phyloP scores from a whole-genome alignment of 2,888 invertebrate genomes.

The Tenthredo mesomela region DNA sequence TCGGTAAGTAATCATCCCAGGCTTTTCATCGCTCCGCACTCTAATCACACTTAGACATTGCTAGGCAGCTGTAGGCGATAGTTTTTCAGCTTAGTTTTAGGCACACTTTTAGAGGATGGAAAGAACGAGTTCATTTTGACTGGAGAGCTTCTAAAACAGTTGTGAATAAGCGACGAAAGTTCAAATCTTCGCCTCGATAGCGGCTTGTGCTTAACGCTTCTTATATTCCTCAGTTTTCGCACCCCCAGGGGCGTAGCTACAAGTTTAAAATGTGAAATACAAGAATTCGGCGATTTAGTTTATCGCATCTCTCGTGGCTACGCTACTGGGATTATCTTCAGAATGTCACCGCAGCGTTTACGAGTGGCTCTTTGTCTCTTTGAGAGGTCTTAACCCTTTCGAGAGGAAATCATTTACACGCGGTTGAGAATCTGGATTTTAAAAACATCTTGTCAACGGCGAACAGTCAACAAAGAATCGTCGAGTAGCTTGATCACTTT shows the following conservation, averaged over 20 bases:
- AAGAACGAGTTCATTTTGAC: background rate
- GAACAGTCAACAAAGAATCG: conserved; percentile 25
- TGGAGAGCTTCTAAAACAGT: background rate
- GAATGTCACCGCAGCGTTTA: background rate
- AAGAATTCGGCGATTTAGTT: background rate
- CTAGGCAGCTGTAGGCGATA: conserved; percentile 39
- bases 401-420: conserved; percentile 26
- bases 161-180: background rate
- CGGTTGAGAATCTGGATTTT: background rate
- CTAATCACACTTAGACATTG: conserved; percentile 38
- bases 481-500: background rate
- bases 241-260: conserved; percentile 15
- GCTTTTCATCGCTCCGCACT: background rate
- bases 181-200: background rate
- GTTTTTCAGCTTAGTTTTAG: background rate
- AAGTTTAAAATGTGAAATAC: background rate
- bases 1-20: conserved; percentile 80
- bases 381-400: conserved; percentile 32
- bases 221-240: background rate
- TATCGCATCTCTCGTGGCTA: background rate
- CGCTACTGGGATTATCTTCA: conserved; percentile 25
- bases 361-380: conserved; percentile 36
- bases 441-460: background rate
- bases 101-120: conserved; percentile 1
- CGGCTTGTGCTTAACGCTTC: conserved; percentile 18